Evolutionary conservation across 2,113 vertebrate genomes (phyloP).

Genomic region (Forbesichthys papilliferus): DNA sequence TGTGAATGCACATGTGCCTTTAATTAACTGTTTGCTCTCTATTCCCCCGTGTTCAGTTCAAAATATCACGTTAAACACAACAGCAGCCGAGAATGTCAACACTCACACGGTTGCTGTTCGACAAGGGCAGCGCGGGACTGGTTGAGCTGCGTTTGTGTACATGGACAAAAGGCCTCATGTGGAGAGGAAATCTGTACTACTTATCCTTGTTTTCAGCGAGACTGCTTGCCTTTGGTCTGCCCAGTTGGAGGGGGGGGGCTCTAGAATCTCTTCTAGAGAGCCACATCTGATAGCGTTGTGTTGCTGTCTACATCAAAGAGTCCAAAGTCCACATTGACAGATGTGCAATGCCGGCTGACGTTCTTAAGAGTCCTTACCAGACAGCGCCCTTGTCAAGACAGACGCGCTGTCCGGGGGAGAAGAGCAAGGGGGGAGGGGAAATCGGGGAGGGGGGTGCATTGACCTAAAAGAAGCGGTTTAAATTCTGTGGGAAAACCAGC

Average conservation of each 20-base stretch:
- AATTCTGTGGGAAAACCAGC: constrained; percentile 2
- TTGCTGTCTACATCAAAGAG: constrained; percentile 48
- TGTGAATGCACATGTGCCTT: neutral
- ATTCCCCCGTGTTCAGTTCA: neutral
- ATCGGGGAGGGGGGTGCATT: neutral
- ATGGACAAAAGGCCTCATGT: constrained; percentile 57
- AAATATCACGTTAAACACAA: neutral
- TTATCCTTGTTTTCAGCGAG: constrained; percentile 59
- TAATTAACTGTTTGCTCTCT: neutral
- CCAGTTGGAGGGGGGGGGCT: constrained; percentile 44
- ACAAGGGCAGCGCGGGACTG: constrained; percentile 6
- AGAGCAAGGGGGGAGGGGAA: too few species aligned
- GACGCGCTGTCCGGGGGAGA: neutral
- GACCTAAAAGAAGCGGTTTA: neutral
- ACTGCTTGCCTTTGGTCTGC: constrained; percentile 65
- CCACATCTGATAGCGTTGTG: constrained; percentile 40
- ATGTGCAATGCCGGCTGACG: constrained; percentile 7
- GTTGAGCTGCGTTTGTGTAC: constrained; percentile 23
- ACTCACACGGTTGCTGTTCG: constrained; percentile 6
- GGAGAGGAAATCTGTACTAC: constrained; percentile 68
- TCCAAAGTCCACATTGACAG: constrained; percentile 35
- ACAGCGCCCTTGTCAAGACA: constrained; percentile 19
- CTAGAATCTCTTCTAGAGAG: constrained; percentile 42
- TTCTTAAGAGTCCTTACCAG: constrained; percentile 1
- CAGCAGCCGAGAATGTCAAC: constrained; percentile 15